Evolutionary conservation across 64 coral and sea anemone species (phyloP), one percentile per base, ranked within the genome.

Genomic region (Porites lutea): DNA sequence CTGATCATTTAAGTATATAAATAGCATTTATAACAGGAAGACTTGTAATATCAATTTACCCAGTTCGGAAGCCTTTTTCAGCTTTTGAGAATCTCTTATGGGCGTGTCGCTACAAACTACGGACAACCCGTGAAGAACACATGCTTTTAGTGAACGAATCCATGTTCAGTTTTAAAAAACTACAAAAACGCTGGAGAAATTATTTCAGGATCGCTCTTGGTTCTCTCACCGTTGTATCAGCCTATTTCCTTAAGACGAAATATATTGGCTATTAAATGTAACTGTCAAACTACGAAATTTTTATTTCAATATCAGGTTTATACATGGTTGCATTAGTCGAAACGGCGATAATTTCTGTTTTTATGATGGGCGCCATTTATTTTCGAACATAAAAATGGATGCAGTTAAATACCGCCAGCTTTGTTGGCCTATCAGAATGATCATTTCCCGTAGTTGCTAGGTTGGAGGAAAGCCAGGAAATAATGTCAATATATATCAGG

Each of bases 391-490:
- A 12, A 4, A 57, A 57, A 57, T 57, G 5, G 12, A 11, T 45
- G 10, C n/a, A 68, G 69, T 52, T 64, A 84, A 49, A 68, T 49
- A 53, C 46, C 22, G 19, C 18, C 13, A 18, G 62, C 19, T 68
- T 67, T 65, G 44, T 48, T 48, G 14, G 60, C 44, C 10, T 16
- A 65, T 83, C 5, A 48, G 45, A 65, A 83, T 69, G 19, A 67
- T 84, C 12, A 84, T 46, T 68, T 52, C 12, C 11, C 48, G 3
- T 47, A 84, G 81, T 84, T 84, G 81, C 81, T 52, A 68, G 81
- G 81, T 52, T 68, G 61, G 44, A n/a, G 63, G 20, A 52, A 69
- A 65, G 63, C 81, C 62, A 68, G 65, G 61, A 84, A 84, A 68
- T 68, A 68, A 84, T 84, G 81, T 84, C 61, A 84, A 84, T 84